Percentiles rank a stretch among this genome's conserved stretches.
Evolutionary conservation across 2,797 vertebrate species (phyloP).

Genomic region (Sebastes kiyomatsui): DNA sequence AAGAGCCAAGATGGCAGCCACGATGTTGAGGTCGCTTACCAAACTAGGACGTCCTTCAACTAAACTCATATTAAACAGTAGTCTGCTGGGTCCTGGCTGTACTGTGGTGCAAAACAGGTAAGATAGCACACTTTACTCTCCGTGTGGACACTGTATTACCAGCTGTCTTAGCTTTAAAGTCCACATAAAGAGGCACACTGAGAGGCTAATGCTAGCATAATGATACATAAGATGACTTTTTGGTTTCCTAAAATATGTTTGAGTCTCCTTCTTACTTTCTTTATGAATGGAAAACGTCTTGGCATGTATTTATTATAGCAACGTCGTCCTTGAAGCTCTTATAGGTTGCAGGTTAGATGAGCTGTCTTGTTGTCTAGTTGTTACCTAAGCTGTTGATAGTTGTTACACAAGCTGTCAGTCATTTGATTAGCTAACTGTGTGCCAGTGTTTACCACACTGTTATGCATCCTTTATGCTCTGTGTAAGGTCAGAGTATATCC

Average conservation of each 20-base stretch:
- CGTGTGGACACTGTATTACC: accelerated
- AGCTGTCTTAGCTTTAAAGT: background rate
- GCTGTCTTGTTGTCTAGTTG: background rate
- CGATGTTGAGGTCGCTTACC: slow-evolving; percentile 83
- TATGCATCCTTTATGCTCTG: no score
- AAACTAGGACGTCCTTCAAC: slow-evolving; percentile 85
- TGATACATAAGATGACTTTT: slow-evolving; percentile 23
- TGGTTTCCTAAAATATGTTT: background rate
- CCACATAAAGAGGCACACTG: no score
- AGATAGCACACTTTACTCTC: background rate
- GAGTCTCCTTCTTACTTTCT: accelerated
- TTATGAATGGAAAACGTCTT: background rate
- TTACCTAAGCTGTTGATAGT: background rate
- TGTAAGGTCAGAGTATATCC: accelerated
- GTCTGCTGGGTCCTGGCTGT: slow-evolving; percentile 66
- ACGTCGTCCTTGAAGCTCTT: accelerated
- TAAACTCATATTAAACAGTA: slow-evolving; percentile 72
- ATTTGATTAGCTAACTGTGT: background rate
- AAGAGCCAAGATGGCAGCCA: slow-evolving; percentile 82
- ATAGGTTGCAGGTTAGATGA: accelerated
- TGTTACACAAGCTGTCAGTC: background rate
- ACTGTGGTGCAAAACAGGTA: slow-evolving; percentile 81
- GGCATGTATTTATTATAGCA: accelerated
- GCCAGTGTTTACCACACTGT: slow-evolving; percentile 10
- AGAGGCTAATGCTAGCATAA: slow-evolving; percentile 44